Evolutionary conservation across 1,140 invertebrate species (phyloP), one percentile per base, ranked within the genome.

Genomic region (Notospermus geniculatus): DNA sequence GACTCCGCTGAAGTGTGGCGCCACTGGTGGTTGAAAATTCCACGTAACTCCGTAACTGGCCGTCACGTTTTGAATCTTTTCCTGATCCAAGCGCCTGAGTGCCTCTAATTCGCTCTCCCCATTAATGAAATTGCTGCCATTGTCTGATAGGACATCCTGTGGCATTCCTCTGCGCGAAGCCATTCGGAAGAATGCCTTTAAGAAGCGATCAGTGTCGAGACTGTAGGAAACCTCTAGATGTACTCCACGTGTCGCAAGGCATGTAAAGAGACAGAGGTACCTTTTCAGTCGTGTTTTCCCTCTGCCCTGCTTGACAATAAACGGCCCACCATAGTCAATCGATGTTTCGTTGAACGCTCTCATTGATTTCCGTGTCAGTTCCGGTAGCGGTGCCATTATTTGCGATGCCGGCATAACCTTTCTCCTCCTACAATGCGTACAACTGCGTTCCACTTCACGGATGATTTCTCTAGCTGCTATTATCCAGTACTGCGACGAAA

Each of bases 311-410:
- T 36, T 36, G 15, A 15, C 15, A 36, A 4, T 36, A 36, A 36
- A 36, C 15, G 32, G 32, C 15, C 32, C 32, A 7, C 32, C 32
- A 36, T 7, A 36, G 32, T 36, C 32, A 4, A 36, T 15, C 15
- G 19, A 22, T 5, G 4, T 5, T 52, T 52, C 25, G 17, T 36
- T 41, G 27, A 57, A 43, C 2, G 56, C 56, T 7, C 39, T 27
- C 32, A 57, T 19, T 17, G 30, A n/a, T 30, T 28, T 22, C 39
- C 36, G 5, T 4, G 9, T n/a, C 2, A 57, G 11, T 32, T 57
- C 22, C 15, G 30, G 30, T 41, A 57, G 28, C 9, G 57, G 57
- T n/a, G 52, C 52, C 64, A 65, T 62, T 2, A 65, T 39, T 32
- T 65, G 60, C 11, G 29, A 17, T 2, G n/a, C 36, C 4, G 45